Conservation (phyloP, 2,888 invertebrate species). For the Aricia artaxerxes region DNA sequence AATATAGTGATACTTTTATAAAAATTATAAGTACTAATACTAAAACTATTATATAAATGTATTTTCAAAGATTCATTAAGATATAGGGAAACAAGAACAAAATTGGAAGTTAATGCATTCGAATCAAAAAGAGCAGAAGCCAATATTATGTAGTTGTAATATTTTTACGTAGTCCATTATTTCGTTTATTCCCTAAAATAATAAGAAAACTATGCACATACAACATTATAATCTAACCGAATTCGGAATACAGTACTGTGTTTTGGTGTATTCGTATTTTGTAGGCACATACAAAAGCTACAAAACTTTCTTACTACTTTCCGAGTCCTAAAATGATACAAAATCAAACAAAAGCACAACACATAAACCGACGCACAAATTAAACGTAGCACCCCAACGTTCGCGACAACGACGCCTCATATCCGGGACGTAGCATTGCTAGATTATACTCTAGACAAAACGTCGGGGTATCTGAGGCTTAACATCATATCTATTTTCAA, state of each 20-base stretch:
- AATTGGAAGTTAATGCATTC: too few species aligned
- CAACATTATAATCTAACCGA: background rate
- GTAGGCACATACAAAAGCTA: background rate
- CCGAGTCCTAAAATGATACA: constrained; percentile 1
- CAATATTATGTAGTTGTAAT: too few species aligned
- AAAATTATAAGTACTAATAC: background rate
- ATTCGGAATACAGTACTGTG: background rate
- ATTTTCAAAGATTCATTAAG: background rate
- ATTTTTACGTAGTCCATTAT: background rate
- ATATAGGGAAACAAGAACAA: background rate
- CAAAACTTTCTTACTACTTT: background rate
- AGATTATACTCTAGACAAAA: too few species aligned
- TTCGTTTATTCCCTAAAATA: background rate
- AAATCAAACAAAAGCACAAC: constrained; percentile 7
- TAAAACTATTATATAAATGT: background rate
- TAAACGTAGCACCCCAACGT: background rate
- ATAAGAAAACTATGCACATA: background rate
- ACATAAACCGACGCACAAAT: constrained; percentile 3
- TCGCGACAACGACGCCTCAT: background rate
- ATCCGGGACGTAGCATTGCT: background rate
- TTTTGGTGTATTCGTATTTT: background rate
- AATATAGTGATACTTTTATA: background rate
- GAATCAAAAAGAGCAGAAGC: too few species aligned
- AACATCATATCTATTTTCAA: too few species aligned
- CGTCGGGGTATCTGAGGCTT: too few species aligned